phyloP scores from a whole-genome alignment of 2,888 invertebrate genomes.

The Pterostichus niger region DNA sequence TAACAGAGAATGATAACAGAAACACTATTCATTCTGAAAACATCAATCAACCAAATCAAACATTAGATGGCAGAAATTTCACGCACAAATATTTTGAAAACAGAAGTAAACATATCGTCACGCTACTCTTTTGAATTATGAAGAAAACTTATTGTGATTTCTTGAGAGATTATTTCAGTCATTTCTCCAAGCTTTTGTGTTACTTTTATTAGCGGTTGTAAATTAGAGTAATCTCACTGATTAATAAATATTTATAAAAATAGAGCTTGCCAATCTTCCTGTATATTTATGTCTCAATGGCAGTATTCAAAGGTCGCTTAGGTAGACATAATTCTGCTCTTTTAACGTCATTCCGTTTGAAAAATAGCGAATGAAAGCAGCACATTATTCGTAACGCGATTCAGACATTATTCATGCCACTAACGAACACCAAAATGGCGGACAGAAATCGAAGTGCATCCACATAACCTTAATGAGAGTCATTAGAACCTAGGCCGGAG shows the following conservation, averaged over 20 bases:
- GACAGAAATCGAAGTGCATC: constrained; percentile 41
- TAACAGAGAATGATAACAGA: constrained; percentile 36
- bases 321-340: not conserved
- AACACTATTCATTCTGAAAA: constrained; percentile 35
- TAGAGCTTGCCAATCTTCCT: no score
- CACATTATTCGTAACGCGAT: constrained; percentile 12
- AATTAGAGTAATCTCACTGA: no score
- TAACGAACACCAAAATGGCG: constrained; percentile 33
- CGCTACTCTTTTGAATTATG: not conserved
- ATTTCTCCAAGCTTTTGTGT: no score
- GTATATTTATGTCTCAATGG: no score
- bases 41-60: constrained; percentile 42
- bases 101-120: not conserved
- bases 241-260: no score
- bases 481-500: constrained; percentile 7
- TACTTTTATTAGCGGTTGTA: no score
- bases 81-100: constrained; percentile 21
- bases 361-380: not conserved
- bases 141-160: not conserved
- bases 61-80: constrained; percentile 1
- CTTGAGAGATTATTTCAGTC: no score
- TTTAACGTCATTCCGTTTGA: not conserved
- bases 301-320: no score
- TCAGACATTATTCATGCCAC: constrained; percentile 28
- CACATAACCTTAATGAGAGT: constrained; percentile 32